Conservation (phyloP, 2,797 vertebrate genomes). For the Hippocampus kuda region DNA sequence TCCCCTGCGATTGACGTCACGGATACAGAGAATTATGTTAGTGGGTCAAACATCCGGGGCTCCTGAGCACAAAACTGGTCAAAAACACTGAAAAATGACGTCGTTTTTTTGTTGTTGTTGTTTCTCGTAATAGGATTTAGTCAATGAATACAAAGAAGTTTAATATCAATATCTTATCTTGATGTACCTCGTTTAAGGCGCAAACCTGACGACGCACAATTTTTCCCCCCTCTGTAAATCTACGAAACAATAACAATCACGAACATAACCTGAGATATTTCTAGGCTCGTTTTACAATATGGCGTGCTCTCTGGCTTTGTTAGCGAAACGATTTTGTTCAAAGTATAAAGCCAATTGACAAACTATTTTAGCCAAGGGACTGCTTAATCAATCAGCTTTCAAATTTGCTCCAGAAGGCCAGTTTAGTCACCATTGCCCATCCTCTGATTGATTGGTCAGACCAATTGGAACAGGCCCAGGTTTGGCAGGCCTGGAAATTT, state of each 20-base stretch:
- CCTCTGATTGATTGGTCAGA: too few species aligned
- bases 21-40: constrained; percentile 53
- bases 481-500: too few species aligned
- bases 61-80: constrained; percentile 56
- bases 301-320: neutral
- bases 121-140: neutral
- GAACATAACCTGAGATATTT: constrained; percentile 16
- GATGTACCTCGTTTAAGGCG: too few species aligned
- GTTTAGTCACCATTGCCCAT: too few species aligned
- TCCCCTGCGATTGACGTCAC: constrained; percentile 48
- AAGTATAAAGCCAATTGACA: neutral
- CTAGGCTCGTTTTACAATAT: neutral
- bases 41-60: constrained; percentile 66
- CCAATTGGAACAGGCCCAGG: too few species aligned
- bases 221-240: neutral
- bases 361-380: too few species aligned
- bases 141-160: neutral
- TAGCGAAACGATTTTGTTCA: neutral
- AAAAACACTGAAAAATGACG: constrained; percentile 38
- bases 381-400: too few species aligned
- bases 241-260: neutral
- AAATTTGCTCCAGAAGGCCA: too few species aligned
- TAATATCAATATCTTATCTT: neutral
- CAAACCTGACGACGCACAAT: neutral
- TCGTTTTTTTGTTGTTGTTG: constrained; percentile 1